Evolutionary conservation across 2,797 vertebrate species (phyloP), one percentile per base, ranked within the genome.

Genomic region (Pangasius sanitwongsei): DNA sequence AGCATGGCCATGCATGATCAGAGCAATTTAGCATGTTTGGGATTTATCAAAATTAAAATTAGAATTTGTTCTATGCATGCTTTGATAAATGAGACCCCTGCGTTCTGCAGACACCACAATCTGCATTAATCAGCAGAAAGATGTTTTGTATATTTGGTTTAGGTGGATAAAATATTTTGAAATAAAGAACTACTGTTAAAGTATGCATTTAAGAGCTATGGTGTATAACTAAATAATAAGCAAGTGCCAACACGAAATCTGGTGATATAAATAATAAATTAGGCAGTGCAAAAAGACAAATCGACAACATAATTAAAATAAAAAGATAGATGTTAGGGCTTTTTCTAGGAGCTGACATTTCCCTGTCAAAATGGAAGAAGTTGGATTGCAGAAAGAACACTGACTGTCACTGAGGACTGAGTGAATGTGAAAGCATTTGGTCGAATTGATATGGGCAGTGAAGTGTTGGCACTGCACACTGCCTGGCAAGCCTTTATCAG

Each of bases 391-490:
- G 34, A 57, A 48, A 77, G 48, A 87, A 77, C 57, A 61, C 8
- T 48, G 50, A 69, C 20, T 9, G 37, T 63, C 59, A 63, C 12
- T 44, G 59, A 83, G 81, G 59, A 44, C 81, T 15, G 34, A 74
- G 77, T 31, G 34, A 28, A 86, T 77, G 67, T 74, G n/a, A 77
- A 83, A 72, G 83, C 85, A 88, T 90, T 88, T 83, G 65, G 48
- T 34, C 1, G 37, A 86, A 90, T 85, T 89, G 90, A 89, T 84
- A 72, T 57, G 53, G 84, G 50, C 85, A 90, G 80, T 57, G 44
- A 83, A 80, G 65, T 87, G 80, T 63, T 82, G 28, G 82, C 65
- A 75, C 48, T 86, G 80, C 65, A 72, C 59, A 28, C 80, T 74
- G 41, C 77, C 83, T 37, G 86, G 70, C 41, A 50, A 89, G 74